These are phyloP conservation scores for Halisarca cf. caerulea DNA, from an alignment of 37 sponge, comb jelly and placozoan genomes.

Conservation along the genomic window DNA sequence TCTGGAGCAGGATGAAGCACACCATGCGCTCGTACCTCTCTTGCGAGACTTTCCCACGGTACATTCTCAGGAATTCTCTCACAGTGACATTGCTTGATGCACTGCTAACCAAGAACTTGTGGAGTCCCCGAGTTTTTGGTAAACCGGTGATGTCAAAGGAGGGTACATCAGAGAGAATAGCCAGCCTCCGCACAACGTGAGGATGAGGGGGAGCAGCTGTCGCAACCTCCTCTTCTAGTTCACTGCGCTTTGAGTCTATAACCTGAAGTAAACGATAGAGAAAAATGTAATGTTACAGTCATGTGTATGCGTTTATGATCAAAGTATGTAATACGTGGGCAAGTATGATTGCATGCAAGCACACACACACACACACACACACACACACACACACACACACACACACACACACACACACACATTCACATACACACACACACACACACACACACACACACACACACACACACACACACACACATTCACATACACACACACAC, in stretches of 20 bases:
- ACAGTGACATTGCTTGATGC: not conserved
- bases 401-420: no score
- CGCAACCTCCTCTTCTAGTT: not conserved
- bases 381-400: no score
- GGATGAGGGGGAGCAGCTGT: not conserved
- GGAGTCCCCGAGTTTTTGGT: not conserved
- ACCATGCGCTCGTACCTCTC: conserved; percentile 39
- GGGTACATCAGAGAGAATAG: conserved; percentile 21
- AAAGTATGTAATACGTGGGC: no score
- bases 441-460: no score
- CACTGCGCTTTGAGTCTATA: not conserved
- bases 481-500: no score
- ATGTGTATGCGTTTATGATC: no score
- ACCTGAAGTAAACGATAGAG: not conserved
- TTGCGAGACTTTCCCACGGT: not conserved
- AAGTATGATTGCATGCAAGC: no score
- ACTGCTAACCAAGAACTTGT: not conserved
- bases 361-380: no score
- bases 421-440: no score
- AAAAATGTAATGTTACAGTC: no score
- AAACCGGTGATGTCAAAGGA: not conserved
- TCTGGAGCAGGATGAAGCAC: conserved; percentile 32
- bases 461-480: no score
- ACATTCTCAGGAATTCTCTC: conserved; percentile 7
- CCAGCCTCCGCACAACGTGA: conserved; percentile 6